Conservation (phyloP, 64 coral and sea anemone genomes). For the Stichodactyla mertensii region DNA sequence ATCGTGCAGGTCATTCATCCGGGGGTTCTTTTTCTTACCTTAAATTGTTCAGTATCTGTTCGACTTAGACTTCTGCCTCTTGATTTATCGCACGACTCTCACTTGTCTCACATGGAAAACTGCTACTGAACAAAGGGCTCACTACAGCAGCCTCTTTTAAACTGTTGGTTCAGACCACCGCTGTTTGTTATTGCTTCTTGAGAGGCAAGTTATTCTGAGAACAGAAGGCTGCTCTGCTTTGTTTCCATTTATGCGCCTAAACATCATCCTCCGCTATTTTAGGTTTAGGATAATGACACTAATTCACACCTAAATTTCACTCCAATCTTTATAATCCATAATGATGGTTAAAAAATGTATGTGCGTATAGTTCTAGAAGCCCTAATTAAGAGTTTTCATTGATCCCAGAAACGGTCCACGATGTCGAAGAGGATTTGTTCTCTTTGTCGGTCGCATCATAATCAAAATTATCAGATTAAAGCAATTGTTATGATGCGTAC, state of each 20-base stretch:
- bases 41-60: background rate
- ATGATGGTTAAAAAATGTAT: background rate
- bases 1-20: background rate
- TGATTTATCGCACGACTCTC: background rate
- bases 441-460: background rate
- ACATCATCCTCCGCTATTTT: slow-evolving; percentile 6
- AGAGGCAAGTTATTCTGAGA: background rate
- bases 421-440: background rate
- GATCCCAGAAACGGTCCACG: background rate
- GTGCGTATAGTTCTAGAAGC: background rate
- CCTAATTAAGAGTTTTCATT: background rate
- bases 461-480: background rate
- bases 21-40: background rate
- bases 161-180: slow-evolving; percentile 1
- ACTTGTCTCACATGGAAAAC: background rate
- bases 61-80: background rate
- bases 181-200: background rate
- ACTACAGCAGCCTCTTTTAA: background rate
- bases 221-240: background rate
- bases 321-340: background rate
- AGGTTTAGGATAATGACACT: background rate
- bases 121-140: background rate
- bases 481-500: background rate
- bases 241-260: background rate
- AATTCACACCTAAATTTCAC: background rate